Evolutionary conservation across 2,888 invertebrate genomes (phyloP), one percentile per base, ranked within the genome.

Genomic region (Orthosia cruda): DNA sequence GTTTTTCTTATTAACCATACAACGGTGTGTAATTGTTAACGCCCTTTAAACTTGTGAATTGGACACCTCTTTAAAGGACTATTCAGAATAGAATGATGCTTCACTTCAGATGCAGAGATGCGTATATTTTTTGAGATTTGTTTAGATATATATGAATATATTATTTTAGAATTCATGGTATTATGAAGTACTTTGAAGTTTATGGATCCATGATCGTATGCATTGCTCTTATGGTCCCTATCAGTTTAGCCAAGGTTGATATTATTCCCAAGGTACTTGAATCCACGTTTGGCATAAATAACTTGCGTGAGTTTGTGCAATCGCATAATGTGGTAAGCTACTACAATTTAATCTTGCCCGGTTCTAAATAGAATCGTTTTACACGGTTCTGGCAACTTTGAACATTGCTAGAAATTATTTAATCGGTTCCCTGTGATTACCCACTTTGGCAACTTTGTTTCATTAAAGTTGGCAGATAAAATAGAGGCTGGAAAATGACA

Each of bases 251-350:
- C 23, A 47, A 15, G 45, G 61, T 45, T 57, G 13, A 57, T 65
- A 81, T 62, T 69, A 75, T 75, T 65, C 55, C 74, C 74, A 54
- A 67, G 52, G 18, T 54, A 63, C 63, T 63, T 67, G 40, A 64
- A 67, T 64, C 49, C 26, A 55, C 49, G 74, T 74, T 74, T 74
- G 49, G 45, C 47, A 73, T 54, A 66, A 63, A 66, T 72, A 65
- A 65, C 59, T 71, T 55, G 54, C 59, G 40, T 49, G 40, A 65
- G 59, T 50, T 72, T 79, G 47, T 63, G 40, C 49, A 58, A 67
- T 54, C 20, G 49, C 20, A 61, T 61, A 45, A 65, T 55, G 45
- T 72, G 23, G 73, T 58, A 52, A 52, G 13, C 26, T 52, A 52
- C 40, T 20, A 62, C n/a, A 50, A n/a, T 69, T 9, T 32, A 18